Evolutionary conservation across 2,888 invertebrate species (phyloP).

Genomic region (Ethmia dodecea): DNA sequence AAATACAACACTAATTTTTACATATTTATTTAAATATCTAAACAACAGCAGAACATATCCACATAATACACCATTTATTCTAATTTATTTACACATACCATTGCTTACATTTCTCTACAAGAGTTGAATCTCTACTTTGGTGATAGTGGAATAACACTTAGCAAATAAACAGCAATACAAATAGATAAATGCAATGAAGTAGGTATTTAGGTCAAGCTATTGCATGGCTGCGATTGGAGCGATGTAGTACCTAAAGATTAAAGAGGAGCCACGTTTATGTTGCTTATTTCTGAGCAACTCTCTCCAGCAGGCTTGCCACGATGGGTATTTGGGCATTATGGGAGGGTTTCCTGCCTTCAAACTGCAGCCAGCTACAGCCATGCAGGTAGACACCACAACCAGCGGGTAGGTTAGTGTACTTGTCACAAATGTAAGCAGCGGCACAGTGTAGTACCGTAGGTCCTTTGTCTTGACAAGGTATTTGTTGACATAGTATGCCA

Average conservation of each 20-base stretch:
- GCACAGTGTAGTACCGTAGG: constrained; percentile 74
- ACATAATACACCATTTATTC: constrained; percentile 65
- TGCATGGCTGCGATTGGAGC: constrained; percentile 65
- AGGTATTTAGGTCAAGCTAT: constrained; percentile 34
- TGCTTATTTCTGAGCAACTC: constrained; percentile 86
- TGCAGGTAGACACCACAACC: constrained; percentile 93
- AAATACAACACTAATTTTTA: background rate
- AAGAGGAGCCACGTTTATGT: constrained; percentile 90
- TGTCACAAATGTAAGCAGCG: constrained; percentile 83
- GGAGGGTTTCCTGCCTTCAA: constrained; percentile 90
- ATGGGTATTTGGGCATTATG: constrained; percentile 87
- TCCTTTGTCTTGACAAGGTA: constrained; percentile 87
- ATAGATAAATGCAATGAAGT: constrained; percentile 56
- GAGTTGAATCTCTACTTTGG: constrained; percentile 64
- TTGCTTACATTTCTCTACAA: constrained; percentile 43
- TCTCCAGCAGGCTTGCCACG: constrained; percentile 91
- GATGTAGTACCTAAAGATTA: constrained; percentile 85
- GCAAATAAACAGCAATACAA: constrained; percentile 63
- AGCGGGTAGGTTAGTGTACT: constrained; percentile 94
- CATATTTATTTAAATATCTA: constrained; percentile 65
- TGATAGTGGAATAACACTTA: constrained; percentile 73
- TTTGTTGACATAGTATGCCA: constrained; percentile 88
- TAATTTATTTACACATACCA: constrained; percentile 59
- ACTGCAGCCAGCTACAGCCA: constrained; percentile 89
- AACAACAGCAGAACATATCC: constrained; percentile 58